A percentile compares a stretch with the other conserved stretches of the same genome.
Conservation (phyloP, 2,888 invertebrate genomes). For the Brachypterus glaber region DNA sequence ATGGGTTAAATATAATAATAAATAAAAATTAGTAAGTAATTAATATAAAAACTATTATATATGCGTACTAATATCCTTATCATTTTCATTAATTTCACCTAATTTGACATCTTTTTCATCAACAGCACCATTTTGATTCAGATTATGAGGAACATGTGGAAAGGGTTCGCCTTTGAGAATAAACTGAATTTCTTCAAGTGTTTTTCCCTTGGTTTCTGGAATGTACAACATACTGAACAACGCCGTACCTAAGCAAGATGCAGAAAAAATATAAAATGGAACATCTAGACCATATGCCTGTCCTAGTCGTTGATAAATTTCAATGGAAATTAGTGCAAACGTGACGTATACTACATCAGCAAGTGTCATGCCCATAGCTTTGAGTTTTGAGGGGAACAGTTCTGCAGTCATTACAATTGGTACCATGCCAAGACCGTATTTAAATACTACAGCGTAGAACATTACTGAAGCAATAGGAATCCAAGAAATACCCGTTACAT, state of each 20-base stretch:
- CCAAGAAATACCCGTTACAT: slow-evolving; percentile 26
- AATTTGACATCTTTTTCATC: slow-evolving; percentile 6
- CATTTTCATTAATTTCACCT: too few relatives aligned
- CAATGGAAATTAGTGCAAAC: slow-evolving; percentile 33
- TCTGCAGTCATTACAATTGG: slow-evolving; percentile 39
- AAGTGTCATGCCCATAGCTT: slow-evolving; percentile 39
- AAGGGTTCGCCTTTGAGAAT: slow-evolving; percentile 32
- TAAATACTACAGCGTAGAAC: slow-evolving; percentile 31
- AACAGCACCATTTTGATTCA: slow-evolving; percentile 11
- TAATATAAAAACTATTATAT: too few relatives aligned
- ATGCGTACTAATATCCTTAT: too few relatives aligned
- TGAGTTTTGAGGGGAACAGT: slow-evolving; percentile 37
- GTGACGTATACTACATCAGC: slow-evolving; percentile 36
- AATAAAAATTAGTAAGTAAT: too few relatives aligned
- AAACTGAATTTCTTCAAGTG: slow-evolving; percentile 37
- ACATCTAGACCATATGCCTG: slow-evolving; percentile 30
- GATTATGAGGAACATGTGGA: slow-evolving; percentile 1
- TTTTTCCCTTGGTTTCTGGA: slow-evolving; percentile 37
- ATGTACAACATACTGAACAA: slow-evolving; percentile 33
- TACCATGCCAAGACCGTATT: slow-evolving; percentile 36
- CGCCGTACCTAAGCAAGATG: slow-evolving; percentile 31
- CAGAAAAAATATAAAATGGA: slow-evolving; percentile 36
- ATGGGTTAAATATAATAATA: too few relatives aligned
- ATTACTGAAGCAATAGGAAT: slow-evolving; percentile 27
- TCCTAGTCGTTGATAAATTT: slow-evolving; percentile 32